Evolutionary conservation across 2,888 invertebrate species (phyloP), one percentile per base, ranked within the genome.

Genomic region (Axea sp.): DNA sequence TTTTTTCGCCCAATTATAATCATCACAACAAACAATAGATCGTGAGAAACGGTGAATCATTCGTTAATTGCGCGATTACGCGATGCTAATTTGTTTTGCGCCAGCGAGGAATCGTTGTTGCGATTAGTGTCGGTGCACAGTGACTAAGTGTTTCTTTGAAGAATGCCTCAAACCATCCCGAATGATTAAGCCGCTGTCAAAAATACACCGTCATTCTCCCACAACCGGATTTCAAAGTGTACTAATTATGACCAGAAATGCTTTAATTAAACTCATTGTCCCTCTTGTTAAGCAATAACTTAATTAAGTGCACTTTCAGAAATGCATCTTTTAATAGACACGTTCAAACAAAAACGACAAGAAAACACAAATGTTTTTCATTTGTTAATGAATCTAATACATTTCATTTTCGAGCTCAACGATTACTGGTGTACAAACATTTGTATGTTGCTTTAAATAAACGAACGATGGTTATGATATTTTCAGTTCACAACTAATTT

Each of bases 121-220:
- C 49, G 67, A 67, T 67, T 57, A 57, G 53, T 30, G 68, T 59
- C 51, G 41, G 68, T 37, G 51, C 51, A 2, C 51, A 53, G 68
- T 68, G 68, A 68, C 68, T 68, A 53, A 68, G 69, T 69, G 26
- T 60, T 60, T 60, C 53, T 39, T 24, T 15, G 45, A 30, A 7
- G 55, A 55, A 49, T 6, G 43, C 55, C 26, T 19, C 37, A 11
- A 53, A 45, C 15, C 59, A 30, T 43, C 33, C 22, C 31, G 43
- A 31, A 17, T 41, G 62, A 51, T 68, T 55, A 47, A 55, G 19
- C 19, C 39, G 43, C 24, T 37, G 35, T 49, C 49, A 47, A 64
- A 71, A 64, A 22, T 39, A 55, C 57, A 19, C 22, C 24, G 57
- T 64, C 71, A 71, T 57, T 62, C 62, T 39, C 14, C 26, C 26